Conservation (phyloP, 2,113 vertebrate genomes). For the Trochalopteron elliotii region DNA sequence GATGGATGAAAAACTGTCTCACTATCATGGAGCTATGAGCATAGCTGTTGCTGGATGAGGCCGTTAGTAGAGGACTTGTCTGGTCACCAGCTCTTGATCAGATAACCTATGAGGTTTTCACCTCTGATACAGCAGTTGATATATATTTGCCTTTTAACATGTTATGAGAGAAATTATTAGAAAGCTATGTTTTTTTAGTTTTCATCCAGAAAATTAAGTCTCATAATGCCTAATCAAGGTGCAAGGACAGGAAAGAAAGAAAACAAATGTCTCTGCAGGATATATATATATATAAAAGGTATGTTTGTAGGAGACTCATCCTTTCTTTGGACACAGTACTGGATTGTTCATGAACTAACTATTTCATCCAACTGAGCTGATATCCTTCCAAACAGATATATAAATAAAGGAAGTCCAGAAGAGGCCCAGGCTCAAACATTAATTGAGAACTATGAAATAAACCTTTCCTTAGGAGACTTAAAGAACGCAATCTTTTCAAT, state of each 20-base stretch:
- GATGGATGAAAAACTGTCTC: not conserved
- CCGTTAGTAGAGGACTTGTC: not conserved
- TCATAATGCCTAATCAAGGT: not conserved
- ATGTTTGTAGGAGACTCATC: not conserved
- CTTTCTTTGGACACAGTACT: not conserved
- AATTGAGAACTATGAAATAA: not conserved
- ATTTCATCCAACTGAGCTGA: not conserved
- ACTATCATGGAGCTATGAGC: not conserved
- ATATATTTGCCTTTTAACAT: not conserved
- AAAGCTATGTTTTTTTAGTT: not conserved
- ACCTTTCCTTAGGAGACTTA: not conserved
- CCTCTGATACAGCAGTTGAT: not conserved
- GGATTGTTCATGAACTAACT: not conserved
- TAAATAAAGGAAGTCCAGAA: not conserved
- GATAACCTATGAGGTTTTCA: not conserved
- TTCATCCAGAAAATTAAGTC: not conserved
- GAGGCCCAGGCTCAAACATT: not conserved
- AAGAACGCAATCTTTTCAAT: not conserved
- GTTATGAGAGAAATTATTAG: not conserved
- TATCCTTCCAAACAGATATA: not conserved
- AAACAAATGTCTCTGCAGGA: not conserved
- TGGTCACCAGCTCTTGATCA: not conserved
- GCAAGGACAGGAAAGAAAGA: not conserved
- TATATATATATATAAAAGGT: not conserved
- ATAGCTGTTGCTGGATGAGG: not conserved